Conservation (phyloP, 2,113 vertebrate genomes). For the Salvelinus fontinalis region DNA sequence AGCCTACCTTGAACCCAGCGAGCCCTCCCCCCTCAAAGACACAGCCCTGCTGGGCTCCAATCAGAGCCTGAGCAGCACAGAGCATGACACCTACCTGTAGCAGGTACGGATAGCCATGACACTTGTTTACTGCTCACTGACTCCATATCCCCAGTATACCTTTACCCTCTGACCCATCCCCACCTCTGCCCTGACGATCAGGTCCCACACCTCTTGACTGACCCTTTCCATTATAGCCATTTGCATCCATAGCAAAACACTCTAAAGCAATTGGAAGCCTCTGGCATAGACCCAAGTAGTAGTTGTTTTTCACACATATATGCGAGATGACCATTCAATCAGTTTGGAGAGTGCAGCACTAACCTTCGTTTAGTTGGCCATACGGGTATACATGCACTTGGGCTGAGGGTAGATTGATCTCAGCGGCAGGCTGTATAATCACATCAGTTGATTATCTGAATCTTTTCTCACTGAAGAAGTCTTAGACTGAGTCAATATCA, state of each 20-base stretch:
- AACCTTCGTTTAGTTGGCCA: neutral
- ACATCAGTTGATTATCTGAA: too few species aligned
- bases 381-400: neutral
- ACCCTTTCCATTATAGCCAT: too few species aligned
- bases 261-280: too few species aligned
- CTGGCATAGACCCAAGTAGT: too few species aligned
- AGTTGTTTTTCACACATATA: too few species aligned
- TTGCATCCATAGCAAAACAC: too few species aligned
- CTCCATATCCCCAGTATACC: too few species aligned
- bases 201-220: neutral
- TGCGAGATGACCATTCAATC: neutral
- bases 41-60: neutral
- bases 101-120: neutral
- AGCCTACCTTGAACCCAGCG: conserved; percentile 12
- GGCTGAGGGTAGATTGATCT: neutral
- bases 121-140: neutral
- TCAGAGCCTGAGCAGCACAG: conserved; percentile 2
- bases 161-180: too few species aligned
- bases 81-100: conserved; percentile 34
- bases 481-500: too few species aligned
- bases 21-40: conserved; percentile 38
- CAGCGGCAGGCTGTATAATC: too few species aligned
- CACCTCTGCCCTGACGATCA: neutral
- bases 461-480: too few species aligned
- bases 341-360: neutral